Base-by-base conservation (phyloP, 2,888 invertebrate species). In the Augochlorella aurata region DNA sequence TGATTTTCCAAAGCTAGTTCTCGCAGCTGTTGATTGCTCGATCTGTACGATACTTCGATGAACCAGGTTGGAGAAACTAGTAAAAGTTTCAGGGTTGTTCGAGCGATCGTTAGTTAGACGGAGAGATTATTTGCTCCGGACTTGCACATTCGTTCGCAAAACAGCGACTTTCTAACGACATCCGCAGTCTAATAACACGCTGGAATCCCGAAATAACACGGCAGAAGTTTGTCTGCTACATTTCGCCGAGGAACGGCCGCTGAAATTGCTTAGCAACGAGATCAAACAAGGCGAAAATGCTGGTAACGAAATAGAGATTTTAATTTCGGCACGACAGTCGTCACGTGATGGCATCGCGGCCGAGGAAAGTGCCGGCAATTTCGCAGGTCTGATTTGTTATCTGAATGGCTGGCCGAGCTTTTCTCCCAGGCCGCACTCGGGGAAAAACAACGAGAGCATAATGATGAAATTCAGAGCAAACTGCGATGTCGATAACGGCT, bases 151-250 rank as follows among this genome's bases (percentile, higher is more conserved):
- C 58, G 58, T 24, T 58, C 14, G 14, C 58, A 24, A 58, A 58
- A 58, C 58, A 58, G 24, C 24, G 24, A 58, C 24, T 58, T 58
- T 58, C 58, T 58, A 58, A 58, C 58, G 58, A 58, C 58, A 58
- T 58, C 58, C 58, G 58, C 58, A 58, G 58, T 58, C 58, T 58
- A 58, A 58, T 58, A 58, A 24, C 58, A 58, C 12, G 58, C 12
- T 24, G 1, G 24, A 58, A 14, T 58, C 58, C 24, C 24, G 58
- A 24, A 58, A 24, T 24, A 7, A n/a, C 58, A 58, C 14, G 24
- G 58, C 21, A 58, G 14, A 5, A 2, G 21, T 58, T 58, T 24
- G 58, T 58, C 58, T 24, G 58, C 24, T 0, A 2, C 58, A 5
- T 38, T 38, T 38, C 7, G 38, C 7, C 38, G 58, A 7, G 58